Base-by-base conservation (phyloP, 2,113 vertebrate genomes). In the Zosterops pallidus region DNA sequence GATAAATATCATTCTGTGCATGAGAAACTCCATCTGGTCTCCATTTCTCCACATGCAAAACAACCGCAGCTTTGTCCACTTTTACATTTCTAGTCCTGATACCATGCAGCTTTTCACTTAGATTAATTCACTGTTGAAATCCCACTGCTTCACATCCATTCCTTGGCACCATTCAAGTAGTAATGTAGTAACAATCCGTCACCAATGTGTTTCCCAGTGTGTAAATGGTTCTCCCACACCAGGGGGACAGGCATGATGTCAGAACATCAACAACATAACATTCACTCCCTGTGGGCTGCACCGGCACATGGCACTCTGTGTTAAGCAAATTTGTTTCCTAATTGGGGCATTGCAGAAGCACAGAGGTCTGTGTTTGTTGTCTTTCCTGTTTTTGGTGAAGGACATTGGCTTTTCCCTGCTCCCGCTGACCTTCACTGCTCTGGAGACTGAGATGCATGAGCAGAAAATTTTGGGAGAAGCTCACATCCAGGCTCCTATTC, bases 21-120 rank as follows among this genome's bases (percentile, higher is more conserved):
- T 63, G 88, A 96, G 46, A 90, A 88, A 83, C 21, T 77, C 71
- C 88, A 86, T 74, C 88, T 94, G 83, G 46, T 86, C 75, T 92
- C 57, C 1, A 1, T 76, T 77, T 83, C 69, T 69, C 50, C 47
- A 24, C 23, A n/a, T 0, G 1, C 37, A 76, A 67, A 89, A 75
- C 59, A 85, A 46, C 63, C 78, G 12, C 37, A 84, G 49, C 67
- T 90, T 90, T 83, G 67, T 77, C 68, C 11, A 20, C 26, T 86
- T 93, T 21, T 41, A 14, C 37, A 11, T 79, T 89, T 91, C 28
- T 35, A 24, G 15, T 55, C 39, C 29, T 62, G 39, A 72, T 49
- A 78, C 33, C 29, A 39, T 10, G 14, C 23, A 64, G 12, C 68
- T 86, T 71, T 71, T 71, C 65, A 64, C 37, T 72, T 64, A 56